Percentiles rank a stretch among this genome's conserved stretches.
Conservation (phyloP, 2,888 invertebrate genomes). For the Xestia xanthographa region DNA sequence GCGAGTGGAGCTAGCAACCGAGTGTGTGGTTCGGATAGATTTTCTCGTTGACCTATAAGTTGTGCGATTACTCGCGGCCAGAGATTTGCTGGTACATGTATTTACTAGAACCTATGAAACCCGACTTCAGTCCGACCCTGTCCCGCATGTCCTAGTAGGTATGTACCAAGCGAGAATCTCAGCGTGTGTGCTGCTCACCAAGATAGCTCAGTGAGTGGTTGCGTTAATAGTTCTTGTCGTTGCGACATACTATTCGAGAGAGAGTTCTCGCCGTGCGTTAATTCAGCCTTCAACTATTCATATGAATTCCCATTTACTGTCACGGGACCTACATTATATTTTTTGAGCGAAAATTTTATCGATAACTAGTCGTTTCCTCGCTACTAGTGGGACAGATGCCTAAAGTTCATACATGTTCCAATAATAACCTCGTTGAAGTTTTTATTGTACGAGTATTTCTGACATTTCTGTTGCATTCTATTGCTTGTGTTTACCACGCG, state of each 20-base stretch:
- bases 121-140: no score
- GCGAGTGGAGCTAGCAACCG: background rate
- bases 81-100: no score
- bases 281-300: background rate
- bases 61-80: background rate
- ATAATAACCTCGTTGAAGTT: constrained; percentile 53
- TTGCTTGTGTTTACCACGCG: constrained; percentile 37
- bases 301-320: background rate
- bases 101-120: no score
- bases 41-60: background rate
- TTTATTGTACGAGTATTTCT: constrained; percentile 43
- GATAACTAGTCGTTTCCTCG: background rate
- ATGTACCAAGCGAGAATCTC: background rate
- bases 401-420: constrained; percentile 40
- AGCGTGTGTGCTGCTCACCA: background rate
- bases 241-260: background rate
- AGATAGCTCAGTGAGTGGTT: background rate
- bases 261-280: background rate
- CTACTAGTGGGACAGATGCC: background rate
- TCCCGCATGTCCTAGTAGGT: no score
- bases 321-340: background rate
- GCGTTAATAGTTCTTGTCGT: background rate
- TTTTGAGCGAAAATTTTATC: no score
- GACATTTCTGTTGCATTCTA: constrained; percentile 42
- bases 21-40: background rate